A percentile compares a stretch with the other conserved stretches of the same genome.
Evolutionary conservation across 2,113 vertebrate species (phyloP).

Genomic region (Phoxinus phoxinus): DNA sequence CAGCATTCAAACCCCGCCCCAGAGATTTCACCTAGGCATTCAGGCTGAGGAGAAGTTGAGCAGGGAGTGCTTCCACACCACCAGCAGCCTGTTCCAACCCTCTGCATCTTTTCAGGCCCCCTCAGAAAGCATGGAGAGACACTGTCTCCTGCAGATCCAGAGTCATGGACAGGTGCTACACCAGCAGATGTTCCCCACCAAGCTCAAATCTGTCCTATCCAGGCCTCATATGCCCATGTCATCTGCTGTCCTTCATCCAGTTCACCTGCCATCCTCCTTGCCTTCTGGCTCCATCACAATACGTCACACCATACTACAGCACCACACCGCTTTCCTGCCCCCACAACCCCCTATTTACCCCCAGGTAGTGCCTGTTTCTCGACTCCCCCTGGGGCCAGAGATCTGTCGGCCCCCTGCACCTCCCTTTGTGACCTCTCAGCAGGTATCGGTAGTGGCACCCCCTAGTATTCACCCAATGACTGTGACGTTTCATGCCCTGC

Average conservation of each 20-base stretch:
- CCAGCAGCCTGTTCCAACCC: slow-evolving; percentile 71
- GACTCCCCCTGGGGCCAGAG: slow-evolving; percentile 75
- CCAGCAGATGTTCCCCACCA: slow-evolving; percentile 73
- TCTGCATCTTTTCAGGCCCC: slow-evolving; percentile 74
- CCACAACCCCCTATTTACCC: slow-evolving; percentile 81
- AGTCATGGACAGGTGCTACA: slow-evolving; percentile 77
- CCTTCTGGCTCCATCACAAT: slow-evolving; percentile 81
- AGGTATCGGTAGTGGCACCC: slow-evolving; percentile 76
- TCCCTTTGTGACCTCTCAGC: slow-evolving; percentile 71
- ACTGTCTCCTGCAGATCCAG: slow-evolving; percentile 75
- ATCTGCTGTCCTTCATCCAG: slow-evolving; percentile 69
- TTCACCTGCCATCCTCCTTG: slow-evolving; percentile 75
- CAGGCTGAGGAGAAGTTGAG: slow-evolving; percentile 75
- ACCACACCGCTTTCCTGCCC: slow-evolving; percentile 75
- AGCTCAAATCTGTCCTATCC: slow-evolving; percentile 77
- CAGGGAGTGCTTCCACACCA: slow-evolving; percentile 70
- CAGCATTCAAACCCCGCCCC: slow-evolving; percentile 64
- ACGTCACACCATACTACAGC: slow-evolving; percentile 82
- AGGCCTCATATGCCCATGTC: slow-evolving; percentile 65
- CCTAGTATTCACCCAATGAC: slow-evolving; percentile 74
- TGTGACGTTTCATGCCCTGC: slow-evolving; percentile 78
- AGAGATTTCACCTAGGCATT: slow-evolving; percentile 55
- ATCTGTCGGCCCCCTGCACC: slow-evolving; percentile 71
- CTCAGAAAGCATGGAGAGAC: slow-evolving; percentile 73
- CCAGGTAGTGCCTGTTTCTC: slow-evolving; percentile 76